Evolutionary conservation across 2,113 vertebrate genomes (phyloP), one percentile per base, ranked within the genome.

Genomic region (Takifugu flavidus): DNA sequence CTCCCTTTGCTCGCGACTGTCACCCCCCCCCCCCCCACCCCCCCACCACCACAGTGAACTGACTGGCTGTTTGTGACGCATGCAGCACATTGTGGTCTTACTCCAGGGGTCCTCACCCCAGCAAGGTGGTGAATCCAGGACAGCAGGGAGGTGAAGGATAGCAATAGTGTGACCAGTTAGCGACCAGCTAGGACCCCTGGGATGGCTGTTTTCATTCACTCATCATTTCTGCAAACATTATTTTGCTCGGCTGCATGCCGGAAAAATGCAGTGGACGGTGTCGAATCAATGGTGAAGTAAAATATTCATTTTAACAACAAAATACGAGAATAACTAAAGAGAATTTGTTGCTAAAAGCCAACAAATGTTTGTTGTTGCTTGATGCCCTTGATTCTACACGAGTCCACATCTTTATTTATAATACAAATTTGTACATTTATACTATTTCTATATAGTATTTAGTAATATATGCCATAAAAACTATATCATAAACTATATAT

Each of bases 61-160:
- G 63, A 44, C 62, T 62, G 45, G 66, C 68, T 78, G 78, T 80
- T 73, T 85, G 74, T 75, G n/a, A 85, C 27, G 85, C 87, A 89
- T 89, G 87, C 67, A 67, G 69, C 75, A 62, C 86, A 66, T 83
- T 61, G 39, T 72, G 57, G 69, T 20, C 12, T 51, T 49, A 11
- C 54, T 12, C 20, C 0, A 4, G 20, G 20, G 42, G 29, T 5
- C 2, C 34, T 47, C 13, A 26, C 47, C 39, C 10, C 14, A 67
- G 73, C 82, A 87, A 86, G 85, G 78, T 53, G 61, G 67, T 82
- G 83, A 88, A 67, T 89, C 80, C 87, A 87, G 83, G 85, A 83
- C 47, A 26, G 39, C 26, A 6, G 13, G 5, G 12, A 2, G 49
- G 11, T 25, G 2, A 4, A 2, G 20, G 20, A 20, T 20, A 20